phyloP scores from a whole-genome alignment of 2,888 invertebrate species.

The Tenthredo amoena region DNA sequence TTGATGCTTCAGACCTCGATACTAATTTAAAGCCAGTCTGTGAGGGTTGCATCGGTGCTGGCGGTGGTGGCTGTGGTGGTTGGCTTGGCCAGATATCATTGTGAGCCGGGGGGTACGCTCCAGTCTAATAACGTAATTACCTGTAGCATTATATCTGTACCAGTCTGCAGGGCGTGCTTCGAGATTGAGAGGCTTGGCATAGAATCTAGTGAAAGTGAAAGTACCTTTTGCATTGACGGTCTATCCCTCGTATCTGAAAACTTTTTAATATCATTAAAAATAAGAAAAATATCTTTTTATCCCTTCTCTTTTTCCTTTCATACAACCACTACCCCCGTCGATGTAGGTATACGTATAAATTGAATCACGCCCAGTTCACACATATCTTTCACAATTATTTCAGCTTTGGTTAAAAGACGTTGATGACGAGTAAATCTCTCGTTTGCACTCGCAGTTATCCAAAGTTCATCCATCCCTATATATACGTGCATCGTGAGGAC shows the following conservation, averaged over 20 bases:
- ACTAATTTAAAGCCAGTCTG: conserved; percentile 49
- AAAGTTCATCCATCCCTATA: conserved; percentile 10
- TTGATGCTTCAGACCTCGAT: conserved; percentile 48
- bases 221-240: conserved; percentile 10
- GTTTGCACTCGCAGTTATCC: background rate
- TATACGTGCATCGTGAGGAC: conserved; percentile 5
- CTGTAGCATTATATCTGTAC: conserved; percentile 59
- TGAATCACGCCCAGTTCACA: background rate
- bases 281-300: background rate
- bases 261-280: background rate
- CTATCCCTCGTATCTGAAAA: background rate
- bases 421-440: background rate
- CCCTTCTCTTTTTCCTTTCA: background rate
- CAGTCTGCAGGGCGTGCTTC: conserved; percentile 43
- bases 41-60: background rate
- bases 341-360: background rate
- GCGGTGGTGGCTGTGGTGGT: conserved; percentile 34
- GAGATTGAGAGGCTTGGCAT: conserved; percentile 41
- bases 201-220: conserved; percentile 37
- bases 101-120: conserved; percentile 57
- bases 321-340: background rate
- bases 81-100: conserved; percentile 62
- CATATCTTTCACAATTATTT: background rate
- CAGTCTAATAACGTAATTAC: conserved; percentile 68
- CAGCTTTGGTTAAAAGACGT: background rate